A percentile compares a stretch with the other conserved stretches of the same genome.
Conservation (phyloP, 1,140 invertebrate species). For the Galleria mellonella region DNA sequence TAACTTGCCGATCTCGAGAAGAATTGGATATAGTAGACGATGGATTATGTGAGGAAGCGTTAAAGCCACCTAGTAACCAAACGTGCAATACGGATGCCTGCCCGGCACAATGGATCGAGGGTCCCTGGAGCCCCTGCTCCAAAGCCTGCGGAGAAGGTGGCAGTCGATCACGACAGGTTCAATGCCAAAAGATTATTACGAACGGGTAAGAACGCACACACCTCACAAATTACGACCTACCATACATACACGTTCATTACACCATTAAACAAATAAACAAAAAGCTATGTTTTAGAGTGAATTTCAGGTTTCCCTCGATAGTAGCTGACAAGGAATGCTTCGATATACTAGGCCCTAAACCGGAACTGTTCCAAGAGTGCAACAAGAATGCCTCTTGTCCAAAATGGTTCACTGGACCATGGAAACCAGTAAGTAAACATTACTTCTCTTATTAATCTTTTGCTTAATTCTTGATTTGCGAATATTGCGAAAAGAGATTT, state of each 20-base stretch:
- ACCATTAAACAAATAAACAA: conserved; percentile 1
- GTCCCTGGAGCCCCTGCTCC: conserved; percentile 89
- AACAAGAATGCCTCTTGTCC: conserved; percentile 87
- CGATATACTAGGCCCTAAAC: conserved; percentile 80
- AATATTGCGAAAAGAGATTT: neutral
- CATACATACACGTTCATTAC: too few relatives aligned
- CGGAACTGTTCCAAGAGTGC: conserved; percentile 81
- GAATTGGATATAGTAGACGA: conserved; percentile 81
- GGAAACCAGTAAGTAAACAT: conserved; percentile 83
- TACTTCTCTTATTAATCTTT: too few relatives aligned
- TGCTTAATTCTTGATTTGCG: too few relatives aligned
- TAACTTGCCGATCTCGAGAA: conserved; percentile 81
- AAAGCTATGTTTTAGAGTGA: conserved; percentile 3
- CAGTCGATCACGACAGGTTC: conserved; percentile 81
- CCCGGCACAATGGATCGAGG: conserved; percentile 87
- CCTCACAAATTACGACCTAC: too few relatives aligned
- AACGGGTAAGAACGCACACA: conserved; percentile 63
- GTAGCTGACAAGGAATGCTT: conserved; percentile 86
- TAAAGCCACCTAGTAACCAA: conserved; percentile 80
- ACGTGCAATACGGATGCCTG: conserved; percentile 86
- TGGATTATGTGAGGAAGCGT: conserved; percentile 84
- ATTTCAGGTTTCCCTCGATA: conserved; percentile 75
- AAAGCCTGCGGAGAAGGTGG: conserved; percentile 86
- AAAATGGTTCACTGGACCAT: conserved; percentile 87
- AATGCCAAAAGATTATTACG: conserved; percentile 84